These are phyloP conservation scores for Marronus borbonicus DNA, from an alignment of 2,888 invertebrate genomes.

Conservation along the genomic window DNA sequence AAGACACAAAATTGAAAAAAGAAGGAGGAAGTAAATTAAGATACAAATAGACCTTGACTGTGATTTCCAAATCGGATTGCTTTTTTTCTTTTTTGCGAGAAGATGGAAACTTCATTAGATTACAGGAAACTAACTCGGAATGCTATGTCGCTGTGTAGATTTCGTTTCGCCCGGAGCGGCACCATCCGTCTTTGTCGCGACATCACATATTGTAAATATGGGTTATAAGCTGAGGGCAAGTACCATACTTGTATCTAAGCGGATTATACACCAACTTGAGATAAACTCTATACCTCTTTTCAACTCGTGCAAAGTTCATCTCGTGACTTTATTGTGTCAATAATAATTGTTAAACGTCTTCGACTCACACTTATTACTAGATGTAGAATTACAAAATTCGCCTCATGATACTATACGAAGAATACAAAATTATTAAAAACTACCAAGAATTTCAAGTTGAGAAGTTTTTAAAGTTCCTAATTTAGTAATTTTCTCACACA, in stretches of 20 bases:
- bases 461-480: too few species aligned
- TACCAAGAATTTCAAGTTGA: too few species aligned
- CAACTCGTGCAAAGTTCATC: too few species aligned
- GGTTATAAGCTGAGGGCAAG: not conserved
- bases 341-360: too few species aligned
- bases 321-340: too few species aligned
- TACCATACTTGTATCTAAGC: not conserved
- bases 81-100: not conserved
- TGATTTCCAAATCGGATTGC: not conserved
- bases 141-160: slow-evolving; percentile 2
- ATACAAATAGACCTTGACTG: not conserved
- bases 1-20: not conserved
- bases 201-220: slow-evolving; percentile 14
- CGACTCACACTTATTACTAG: too few species aligned
- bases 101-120: slow-evolving; percentile 20
- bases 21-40: not conserved
- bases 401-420: too few species aligned
- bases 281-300: too few species aligned
- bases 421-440: too few species aligned
- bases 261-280: not conserved
- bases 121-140: slow-evolving; percentile 1
- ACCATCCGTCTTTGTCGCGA: not conserved
- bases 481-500: too few species aligned
- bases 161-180: slow-evolving; percentile 2
- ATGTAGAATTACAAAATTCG: too few species aligned